Conservation (phyloP, 2,888 invertebrate genomes). For the Periphyllus acericola region DNA sequence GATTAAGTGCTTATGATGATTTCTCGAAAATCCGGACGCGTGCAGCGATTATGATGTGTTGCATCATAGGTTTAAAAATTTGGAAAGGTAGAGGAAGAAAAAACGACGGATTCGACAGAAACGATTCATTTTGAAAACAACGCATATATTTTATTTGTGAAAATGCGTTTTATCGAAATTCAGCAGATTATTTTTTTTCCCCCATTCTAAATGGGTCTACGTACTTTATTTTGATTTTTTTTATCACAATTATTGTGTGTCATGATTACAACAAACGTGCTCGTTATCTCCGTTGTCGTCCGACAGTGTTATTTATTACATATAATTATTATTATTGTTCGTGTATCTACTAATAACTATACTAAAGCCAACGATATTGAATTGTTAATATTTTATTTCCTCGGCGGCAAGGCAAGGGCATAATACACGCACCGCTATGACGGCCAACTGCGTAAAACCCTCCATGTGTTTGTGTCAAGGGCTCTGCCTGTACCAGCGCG, state of each 20-base stretch:
- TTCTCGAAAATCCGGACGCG: constrained; percentile 35
- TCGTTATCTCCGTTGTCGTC: not conserved
- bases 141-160: constrained; percentile 20
- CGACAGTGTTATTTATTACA: not conserved
- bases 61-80: constrained; percentile 25
- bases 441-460: constrained; percentile 30
- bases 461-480: not conserved
- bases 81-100: constrained; percentile 7
- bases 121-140: constrained; percentile 41
- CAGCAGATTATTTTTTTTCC: constrained; percentile 32
- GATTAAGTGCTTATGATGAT: constrained; percentile 25
- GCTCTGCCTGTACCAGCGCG: not conserved
- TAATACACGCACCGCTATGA: not conserved
- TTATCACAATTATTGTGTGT: not conserved
- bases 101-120: constrained; percentile 46
- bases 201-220: not conserved
- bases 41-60: constrained; percentile 13
- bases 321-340: not conserved
- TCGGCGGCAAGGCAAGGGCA: constrained; percentile 2
- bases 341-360: not conserved
- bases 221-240: not conserved
- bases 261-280: constrained; percentile 18
- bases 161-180: constrained; percentile 41
- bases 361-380: not conserved
- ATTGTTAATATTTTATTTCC: constrained; percentile 5